These are phyloP conservation scores for Holcopasites calliopsidis DNA, from an alignment of 1,140 invertebrate species.

Conservation along the genomic window DNA sequence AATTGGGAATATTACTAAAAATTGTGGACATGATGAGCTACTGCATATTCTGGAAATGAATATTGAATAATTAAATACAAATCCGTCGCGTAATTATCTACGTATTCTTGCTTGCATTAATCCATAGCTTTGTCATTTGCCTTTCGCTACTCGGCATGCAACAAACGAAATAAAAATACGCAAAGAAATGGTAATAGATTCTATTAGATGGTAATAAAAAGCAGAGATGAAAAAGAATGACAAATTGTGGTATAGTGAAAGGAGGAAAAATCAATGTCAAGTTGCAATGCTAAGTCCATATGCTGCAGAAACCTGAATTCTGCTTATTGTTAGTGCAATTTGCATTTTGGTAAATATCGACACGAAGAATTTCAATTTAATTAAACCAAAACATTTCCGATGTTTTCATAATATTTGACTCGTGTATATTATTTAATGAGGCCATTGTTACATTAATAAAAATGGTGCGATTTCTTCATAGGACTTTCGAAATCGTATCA, in stretches of 20 bases:
- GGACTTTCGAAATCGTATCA: neutral
- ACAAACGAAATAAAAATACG: neutral
- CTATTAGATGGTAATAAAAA: neutral
- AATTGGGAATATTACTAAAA: neutral
- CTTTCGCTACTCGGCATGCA: neutral
- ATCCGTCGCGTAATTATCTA: neutral
- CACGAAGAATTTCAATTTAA: no score
- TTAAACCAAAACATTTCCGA: no score
- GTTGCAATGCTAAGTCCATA: neutral
- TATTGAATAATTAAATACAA: neutral
- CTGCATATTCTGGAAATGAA: neutral
- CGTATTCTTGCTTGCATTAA: neutral
- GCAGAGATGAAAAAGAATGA: neutral
- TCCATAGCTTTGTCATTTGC: neutral
- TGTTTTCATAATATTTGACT: no score
- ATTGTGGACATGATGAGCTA: no score
- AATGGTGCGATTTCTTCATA: neutral
- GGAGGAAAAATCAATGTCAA: neutral
- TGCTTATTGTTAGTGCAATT: no score
- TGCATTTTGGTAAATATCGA: no score
- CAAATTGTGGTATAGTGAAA: constrained; percentile 11
- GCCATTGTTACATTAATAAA: no score
- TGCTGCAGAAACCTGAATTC: no score
- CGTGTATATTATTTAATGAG: no score
- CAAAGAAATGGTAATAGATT: neutral